Percentiles rank a stretch among this genome's conserved stretches.
These are phyloP conservation scores for Phaetusa simplex DNA, from an alignment of 2,113 vertebrate species.

Conservation along the genomic window DNA sequence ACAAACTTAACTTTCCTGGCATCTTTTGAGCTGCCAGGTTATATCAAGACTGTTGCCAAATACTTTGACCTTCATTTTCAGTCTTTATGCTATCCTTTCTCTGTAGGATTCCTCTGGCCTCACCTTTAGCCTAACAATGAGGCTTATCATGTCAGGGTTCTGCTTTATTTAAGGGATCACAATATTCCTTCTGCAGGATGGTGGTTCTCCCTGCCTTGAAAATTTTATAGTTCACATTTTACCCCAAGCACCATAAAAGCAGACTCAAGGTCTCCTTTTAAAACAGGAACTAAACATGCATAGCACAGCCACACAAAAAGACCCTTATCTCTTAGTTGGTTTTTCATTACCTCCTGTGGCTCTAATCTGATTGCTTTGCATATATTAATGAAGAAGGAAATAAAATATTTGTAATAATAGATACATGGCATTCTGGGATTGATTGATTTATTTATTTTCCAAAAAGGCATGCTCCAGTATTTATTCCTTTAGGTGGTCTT, in stretches of 20 bases:
- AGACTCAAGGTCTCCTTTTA: constrained; percentile 13
- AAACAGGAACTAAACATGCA: neutral
- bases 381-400: constrained; percentile 42
- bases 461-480: neutral
- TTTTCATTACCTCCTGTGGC: constrained; percentile 48
- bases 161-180: neutral
- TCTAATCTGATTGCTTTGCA: constrained; percentile 51
- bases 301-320: neutral
- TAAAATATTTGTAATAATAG: constrained; percentile 15
- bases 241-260: neutral
- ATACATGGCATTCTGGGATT: neutral
- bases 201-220: neutral
- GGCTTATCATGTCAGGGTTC: neutral
- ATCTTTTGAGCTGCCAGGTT: neutral
- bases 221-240: constrained; percentile 25
- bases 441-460: neutral
- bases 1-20: neutral
- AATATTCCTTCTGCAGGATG: neutral
- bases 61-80: constrained; percentile 12
- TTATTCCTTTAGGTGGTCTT: neutral
- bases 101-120: neutral
- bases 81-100: neutral
- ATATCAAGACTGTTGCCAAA: neutral
- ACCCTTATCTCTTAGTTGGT: constrained; percentile 11
- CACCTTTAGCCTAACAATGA: neutral